Base-by-base conservation (phyloP, 1,140 invertebrate genomes). In the Chelonus insularis region DNA sequence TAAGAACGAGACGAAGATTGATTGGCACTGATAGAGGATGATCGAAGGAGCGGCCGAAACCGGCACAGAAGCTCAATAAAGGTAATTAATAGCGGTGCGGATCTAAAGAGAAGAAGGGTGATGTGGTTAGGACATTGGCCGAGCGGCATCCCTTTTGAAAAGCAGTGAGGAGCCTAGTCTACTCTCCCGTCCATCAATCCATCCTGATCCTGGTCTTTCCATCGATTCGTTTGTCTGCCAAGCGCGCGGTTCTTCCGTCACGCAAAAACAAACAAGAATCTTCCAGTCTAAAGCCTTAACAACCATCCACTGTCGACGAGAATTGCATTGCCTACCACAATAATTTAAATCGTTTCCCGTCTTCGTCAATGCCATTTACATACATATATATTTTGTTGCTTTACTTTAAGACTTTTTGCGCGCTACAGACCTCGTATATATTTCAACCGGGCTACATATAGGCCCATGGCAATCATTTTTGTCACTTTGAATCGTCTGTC, bases 21-120 rank as follows among this genome's bases (percentile, higher is more conserved):
- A 77, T 77, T 72, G 73, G 64, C 68, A 65, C 64, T 73, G 75
- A 77, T 76, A 77, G 68, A 61, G 73, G 71, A 70, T 69, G 73
- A 75, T 75, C 72, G 72, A 57, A 68, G 66, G 64, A 71, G 66
- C 64, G 68, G 32, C 67, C 65, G 66, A 68, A 70, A 65, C 72
- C 68, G 69, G 67, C 66, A 70, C 70, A 63, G 68, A 72, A 72
- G 70, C 72, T 67, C 71, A 71, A 73, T 73, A 69, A 71, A 67
- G 70, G 70, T 74, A 74, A 73, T 72, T 72, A 74, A 73, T 73
- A 71, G 70, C 64, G 57, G 52, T 20, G 47, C 57, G 21, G 45
- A 39, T 47, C 48, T 25, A 41, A 57, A 45, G 52, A 47, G 11
- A 25, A 54, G 20, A 47, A 14, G 39, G 39, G 39, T 39, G n/a